These are phyloP conservation scores for Stenodema calcarata DNA, from an alignment of 2,888 invertebrate species.

Conservation along the genomic window DNA sequence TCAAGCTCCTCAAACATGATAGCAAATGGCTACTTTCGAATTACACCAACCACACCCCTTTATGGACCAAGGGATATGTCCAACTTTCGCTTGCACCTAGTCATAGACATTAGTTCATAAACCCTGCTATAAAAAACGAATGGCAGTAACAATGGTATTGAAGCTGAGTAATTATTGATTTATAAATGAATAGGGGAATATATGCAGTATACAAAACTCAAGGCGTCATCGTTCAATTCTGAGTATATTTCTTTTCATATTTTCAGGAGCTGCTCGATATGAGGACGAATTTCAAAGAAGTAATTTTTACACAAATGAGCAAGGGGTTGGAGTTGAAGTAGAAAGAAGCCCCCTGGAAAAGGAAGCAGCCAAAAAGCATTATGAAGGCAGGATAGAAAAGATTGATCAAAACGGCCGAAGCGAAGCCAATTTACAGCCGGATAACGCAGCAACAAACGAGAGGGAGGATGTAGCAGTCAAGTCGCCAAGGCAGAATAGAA, in stretches of 20 bases:
- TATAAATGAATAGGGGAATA: too few species aligned
- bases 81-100: too few species aligned
- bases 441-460: background rate
- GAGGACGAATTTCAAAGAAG: background rate
- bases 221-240: too few species aligned
- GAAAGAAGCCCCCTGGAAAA: background rate
- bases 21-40: too few species aligned
- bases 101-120: too few species aligned
- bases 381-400: background rate
- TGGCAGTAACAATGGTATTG: too few species aligned
- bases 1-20: too few species aligned
- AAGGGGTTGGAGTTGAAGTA: background rate
- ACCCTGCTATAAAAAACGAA: too few species aligned
- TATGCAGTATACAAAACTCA: too few species aligned
- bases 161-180: too few species aligned
- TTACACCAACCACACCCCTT: too few species aligned
- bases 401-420: background rate
- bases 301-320: conserved; percentile 16
- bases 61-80: too few species aligned
- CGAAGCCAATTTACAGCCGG: background rate
- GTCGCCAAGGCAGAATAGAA: background rate
- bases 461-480: background rate
- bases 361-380: background rate
- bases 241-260: background rate
- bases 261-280: background rate